These are phyloP conservation scores for Pica pica DNA, from an alignment of 2,113 vertebrate species.

Conservation along the genomic window DNA sequence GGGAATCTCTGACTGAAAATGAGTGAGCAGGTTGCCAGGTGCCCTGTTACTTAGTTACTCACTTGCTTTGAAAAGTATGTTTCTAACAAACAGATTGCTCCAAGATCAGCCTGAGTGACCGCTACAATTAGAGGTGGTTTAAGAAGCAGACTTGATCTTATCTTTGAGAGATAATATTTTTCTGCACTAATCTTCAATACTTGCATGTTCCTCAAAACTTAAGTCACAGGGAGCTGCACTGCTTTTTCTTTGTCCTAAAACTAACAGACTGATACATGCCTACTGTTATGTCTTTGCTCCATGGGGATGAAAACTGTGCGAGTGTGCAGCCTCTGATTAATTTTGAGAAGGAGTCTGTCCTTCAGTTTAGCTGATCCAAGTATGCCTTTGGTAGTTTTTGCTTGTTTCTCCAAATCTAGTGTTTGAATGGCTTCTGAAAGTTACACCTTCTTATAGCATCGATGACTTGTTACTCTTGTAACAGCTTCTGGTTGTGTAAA, in stretches of 20 bases:
- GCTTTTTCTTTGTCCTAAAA: neutral
- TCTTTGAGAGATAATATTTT: neutral
- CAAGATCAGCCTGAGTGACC: neutral
- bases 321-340: neutral
- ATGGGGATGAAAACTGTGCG: rapidly evolving
- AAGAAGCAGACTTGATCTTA: neutral
- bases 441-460: rapidly evolving
- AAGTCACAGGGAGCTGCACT: rapidly evolving
- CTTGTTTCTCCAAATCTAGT: neutral
- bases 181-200: neutral
- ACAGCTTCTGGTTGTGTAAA: neutral
- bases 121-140: neutral
- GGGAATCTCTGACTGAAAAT: neutral
- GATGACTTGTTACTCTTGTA: neutral
- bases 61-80: neutral
- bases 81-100: neutral
- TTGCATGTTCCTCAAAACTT: neutral
- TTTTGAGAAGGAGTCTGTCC: neutral
- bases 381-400: neutral
- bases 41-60: neutral
- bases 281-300: neutral
- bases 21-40: neutral
- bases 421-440: neutral
- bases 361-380: neutral
- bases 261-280: neutral